phyloP scores from a whole-genome alignment of 1,140 invertebrate genomes.

The Drosophila mauritiana region DNA sequence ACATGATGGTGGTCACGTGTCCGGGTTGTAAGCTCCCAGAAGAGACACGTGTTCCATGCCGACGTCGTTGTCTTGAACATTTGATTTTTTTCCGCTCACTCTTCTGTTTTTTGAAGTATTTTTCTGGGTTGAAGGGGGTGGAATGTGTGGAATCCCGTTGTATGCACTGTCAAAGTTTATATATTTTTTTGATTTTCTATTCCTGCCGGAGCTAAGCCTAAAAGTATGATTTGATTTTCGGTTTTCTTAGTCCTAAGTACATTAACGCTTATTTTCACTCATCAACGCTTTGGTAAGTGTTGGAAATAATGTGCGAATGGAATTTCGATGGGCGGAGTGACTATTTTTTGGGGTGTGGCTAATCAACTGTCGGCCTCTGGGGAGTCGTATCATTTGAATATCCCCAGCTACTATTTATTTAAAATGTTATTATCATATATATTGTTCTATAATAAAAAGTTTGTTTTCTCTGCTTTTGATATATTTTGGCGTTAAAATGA shows the following conservation, averaged over 20 bases:
- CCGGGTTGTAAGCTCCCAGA: conserved; percentile 70
- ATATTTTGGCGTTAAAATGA: not conserved
- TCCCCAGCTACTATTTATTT: not conserved
- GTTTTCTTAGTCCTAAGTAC: conserved; percentile 49
- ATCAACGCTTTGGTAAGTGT: conserved; percentile 73
- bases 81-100: conserved; percentile 52
- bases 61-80: conserved; percentile 73
- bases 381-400: not conserved
- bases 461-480: too few species aligned
- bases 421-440: too few species aligned
- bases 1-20: conserved; percentile 82
- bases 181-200: conserved; percentile 46
- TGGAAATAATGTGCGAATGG: not conserved
- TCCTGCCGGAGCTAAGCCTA: conserved; percentile 58
- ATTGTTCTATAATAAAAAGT: too few species aligned
- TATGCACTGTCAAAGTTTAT: conserved; percentile 18
- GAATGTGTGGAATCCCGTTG: conserved; percentile 4
- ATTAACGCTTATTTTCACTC: conserved; percentile 75
- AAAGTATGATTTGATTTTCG: conserved; percentile 77
- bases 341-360: conserved; percentile 16
- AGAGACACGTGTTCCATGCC: conserved; percentile 71
- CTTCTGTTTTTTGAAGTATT: conserved; percentile 54
- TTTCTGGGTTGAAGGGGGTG: conserved; percentile 27
- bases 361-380: conserved; percentile 10
- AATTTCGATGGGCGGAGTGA: conserved; percentile 10